Evolutionary conservation across 2,113 vertebrate species (phyloP), one percentile per base, ranked within the genome.

Genomic region (Beaufortia kweichowensis): DNA sequence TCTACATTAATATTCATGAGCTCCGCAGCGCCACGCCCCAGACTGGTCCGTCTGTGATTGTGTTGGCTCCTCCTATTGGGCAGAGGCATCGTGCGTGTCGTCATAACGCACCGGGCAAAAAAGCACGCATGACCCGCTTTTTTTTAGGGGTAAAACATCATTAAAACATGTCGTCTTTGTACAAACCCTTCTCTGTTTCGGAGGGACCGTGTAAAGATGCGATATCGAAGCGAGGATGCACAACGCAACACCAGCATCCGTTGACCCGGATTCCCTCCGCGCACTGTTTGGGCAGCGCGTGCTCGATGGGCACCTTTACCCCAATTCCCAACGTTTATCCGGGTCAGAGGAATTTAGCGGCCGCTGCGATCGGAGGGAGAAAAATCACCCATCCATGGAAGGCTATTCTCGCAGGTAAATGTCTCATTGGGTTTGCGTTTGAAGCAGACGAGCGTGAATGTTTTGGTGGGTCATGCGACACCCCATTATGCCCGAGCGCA

Each of bases 341-440:
- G 62, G 84, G 84, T 1, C 89, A 83, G 72, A 90, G 91, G 50
- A 86, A 79, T 56, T 78, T 89, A 69, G 87, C 89, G 1, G 88
- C 90, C 0, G 90, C 91, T 0, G 85, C 88, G 0, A 63, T 85
- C 63, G 90, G 89, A 46, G 84, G 90, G 14, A 85, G 84, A 77
- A 90, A 87, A 81, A 80, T 88, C 24, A 93, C 90, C 9, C 90
- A 92, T 74, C 90, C 87, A 0, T 91, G 90, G 41, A 93, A 92
- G 73, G 90, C 92, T 33, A 93, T 92, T 46, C 85, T 91, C 23
- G 91, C 90, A 86, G 93, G 92, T 93, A 63, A 71, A 66, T 28
- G 33, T 39, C 56, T 23, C 19, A 14, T 74, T 24, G 57, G 46
- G 70, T 61, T 61, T 72, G 53, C 19, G 69, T 60, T 43, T 12